phyloP scores from a whole-genome alignment of 2,113 vertebrate genomes.

The Zosterops japonicus region DNA sequence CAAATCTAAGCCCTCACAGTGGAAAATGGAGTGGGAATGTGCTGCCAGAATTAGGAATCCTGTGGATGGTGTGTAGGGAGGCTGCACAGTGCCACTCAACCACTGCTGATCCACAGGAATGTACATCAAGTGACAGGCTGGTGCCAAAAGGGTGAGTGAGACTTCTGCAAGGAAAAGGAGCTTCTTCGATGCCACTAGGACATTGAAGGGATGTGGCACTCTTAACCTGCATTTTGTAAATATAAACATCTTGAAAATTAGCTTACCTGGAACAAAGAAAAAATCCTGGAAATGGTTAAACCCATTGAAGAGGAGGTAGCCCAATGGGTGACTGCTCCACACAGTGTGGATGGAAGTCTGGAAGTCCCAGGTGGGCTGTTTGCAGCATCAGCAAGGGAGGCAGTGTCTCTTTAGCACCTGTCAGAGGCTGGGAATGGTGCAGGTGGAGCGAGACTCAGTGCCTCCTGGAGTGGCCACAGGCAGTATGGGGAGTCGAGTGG shows the following conservation, averaged over 20 bases:
- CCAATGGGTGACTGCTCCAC: background rate
- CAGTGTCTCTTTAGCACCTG: rapidly evolving
- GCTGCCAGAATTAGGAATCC: background rate
- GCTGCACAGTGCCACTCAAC: rapidly evolving
- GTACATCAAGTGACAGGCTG: background rate
- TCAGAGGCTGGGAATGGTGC: background rate
- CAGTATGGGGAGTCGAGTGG: background rate
- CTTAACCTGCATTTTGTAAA: background rate
- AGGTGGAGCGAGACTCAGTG: background rate
- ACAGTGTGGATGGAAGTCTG: background rate
- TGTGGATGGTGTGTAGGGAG: background rate
- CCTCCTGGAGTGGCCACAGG: rapidly evolving
- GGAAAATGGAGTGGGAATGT: background rate
- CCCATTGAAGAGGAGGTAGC: background rate
- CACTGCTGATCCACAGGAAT: rapidly evolving
- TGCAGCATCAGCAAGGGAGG: background rate
- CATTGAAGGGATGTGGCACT: background rate
- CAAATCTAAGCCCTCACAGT: background rate
- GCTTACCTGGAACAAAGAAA: background rate
- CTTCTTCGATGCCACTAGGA: background rate
- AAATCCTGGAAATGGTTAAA: background rate
- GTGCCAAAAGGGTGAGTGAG: background rate
- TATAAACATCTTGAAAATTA: background rate
- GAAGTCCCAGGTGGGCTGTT: background rate
- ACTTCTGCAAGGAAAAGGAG: background rate